Evolutionary conservation across 2,888 invertebrate genomes (phyloP), one percentile per base, ranked within the genome.

Genomic region (Brenthis daphne): DNA sequence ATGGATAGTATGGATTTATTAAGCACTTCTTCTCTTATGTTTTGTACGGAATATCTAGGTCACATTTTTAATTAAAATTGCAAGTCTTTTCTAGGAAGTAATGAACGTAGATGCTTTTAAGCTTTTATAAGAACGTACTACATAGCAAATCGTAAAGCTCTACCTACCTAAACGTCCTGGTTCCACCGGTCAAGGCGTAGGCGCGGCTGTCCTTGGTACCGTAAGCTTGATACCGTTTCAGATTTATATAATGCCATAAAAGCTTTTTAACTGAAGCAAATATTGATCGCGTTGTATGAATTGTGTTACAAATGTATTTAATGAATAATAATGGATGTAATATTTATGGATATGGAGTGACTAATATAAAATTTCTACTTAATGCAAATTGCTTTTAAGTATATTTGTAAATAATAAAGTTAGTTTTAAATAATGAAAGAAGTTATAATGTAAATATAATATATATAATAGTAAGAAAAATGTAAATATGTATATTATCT

Each of bases 111-210:
- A 16, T 57, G 43, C n/a, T 12, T 68, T 53, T 6, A 24, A 51
- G 20, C 14, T 56, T 47, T 8, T 54, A 20, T 43, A 20, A 6
- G 33, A 57, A 20, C 20, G 3, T 53, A 47, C 14, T 16, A 55
- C 57, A 50, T 13, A 33, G 37, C 37, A 57, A 50, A 57, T 33
- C 8, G 57, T 37, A 8, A 8, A 6, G 64, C 66, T 54, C 51
- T 58, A 66, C 66, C 58, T 60, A 5, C 66, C 58, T 60, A 5
- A 43, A 47, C 65, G 69, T 43, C 71, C 72, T 65, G 71, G 55
- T 72, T 70, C 63, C 63, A 14, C 58, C 67, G 74, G 73, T 73
- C 73, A 73, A 72, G 73, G 73, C 47, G 50, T 53, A 68, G 68
- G 72, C 55, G 72, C 43, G 73, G 58, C 64, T 24, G 67, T 64